Evolutionary conservation across 2,113 vertebrate genomes (phyloP).

Genomic region (Boleophthalmus pectinirostris): DNA sequence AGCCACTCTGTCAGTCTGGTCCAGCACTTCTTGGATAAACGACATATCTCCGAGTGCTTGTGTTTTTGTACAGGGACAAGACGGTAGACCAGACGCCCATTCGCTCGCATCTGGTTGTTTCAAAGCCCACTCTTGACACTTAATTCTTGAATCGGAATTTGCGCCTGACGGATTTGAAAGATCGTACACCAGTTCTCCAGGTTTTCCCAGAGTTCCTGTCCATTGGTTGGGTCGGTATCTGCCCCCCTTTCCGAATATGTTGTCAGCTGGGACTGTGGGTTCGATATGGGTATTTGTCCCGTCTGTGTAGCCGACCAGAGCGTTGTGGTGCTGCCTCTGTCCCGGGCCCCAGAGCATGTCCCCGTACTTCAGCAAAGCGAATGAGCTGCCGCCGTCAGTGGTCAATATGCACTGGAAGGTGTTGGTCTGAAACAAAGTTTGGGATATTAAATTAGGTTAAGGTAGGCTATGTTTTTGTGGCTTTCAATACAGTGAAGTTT

Average conservation of each 20-base stretch:
- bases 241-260: conserved; percentile 73
- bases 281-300: conserved; percentile 71
- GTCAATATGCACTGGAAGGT: conserved; percentile 82
- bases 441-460: neutral
- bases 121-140: conserved; percentile 76
- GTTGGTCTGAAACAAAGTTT: conserved; percentile 71
- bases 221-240: conserved; percentile 77
- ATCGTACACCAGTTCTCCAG: conserved; percentile 77
- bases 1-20: conserved; percentile 36
- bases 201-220: conserved; percentile 66
- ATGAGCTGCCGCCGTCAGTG: conserved; percentile 77
- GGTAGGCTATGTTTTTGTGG: no score
- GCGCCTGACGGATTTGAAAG: conserved; percentile 48
- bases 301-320: conserved; percentile 80
- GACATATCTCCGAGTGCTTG: conserved; percentile 75
- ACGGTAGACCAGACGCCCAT: conserved; percentile 64
- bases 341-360: conserved; percentile 80
- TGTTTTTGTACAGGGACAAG: conserved; percentile 76
- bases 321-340: conserved; percentile 71
- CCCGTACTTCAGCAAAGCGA: conserved; percentile 76
- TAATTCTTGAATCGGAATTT: conserved; percentile 48
- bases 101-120: conserved; percentile 66
- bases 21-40: conserved; percentile 65
- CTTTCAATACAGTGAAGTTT: no score
- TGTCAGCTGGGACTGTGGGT: conserved; percentile 56